Conservation (phyloP, 2,113 vertebrate genomes). For the Euleptes europaea region DNA sequence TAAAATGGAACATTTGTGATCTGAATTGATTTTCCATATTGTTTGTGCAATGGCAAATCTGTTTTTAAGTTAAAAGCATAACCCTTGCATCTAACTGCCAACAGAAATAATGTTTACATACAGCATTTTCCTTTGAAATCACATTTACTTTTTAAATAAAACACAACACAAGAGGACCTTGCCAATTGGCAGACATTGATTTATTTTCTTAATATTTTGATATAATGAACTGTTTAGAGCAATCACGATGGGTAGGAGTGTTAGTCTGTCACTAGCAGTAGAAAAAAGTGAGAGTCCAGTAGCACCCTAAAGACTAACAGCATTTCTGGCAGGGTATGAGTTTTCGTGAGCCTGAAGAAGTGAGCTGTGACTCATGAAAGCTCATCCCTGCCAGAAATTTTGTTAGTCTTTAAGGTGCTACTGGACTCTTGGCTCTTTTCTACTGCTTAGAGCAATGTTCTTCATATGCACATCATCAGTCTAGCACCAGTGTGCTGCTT, state of each 20-base stretch:
- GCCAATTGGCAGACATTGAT: background rate
- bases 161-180: background rate
- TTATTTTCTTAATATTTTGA: background rate
- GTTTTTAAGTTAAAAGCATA: background rate
- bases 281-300: too few species aligned
- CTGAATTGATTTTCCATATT: conserved; percentile 18
- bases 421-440: too few species aligned
- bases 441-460: background rate
- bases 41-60: background rate
- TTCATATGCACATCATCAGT: background rate
- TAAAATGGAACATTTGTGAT: background rate
- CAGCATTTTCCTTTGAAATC: background rate
- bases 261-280: too few species aligned
- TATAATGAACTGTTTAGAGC: background rate
- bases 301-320: too few species aligned
- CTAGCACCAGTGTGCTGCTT: background rate
- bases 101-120: background rate
- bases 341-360: too few species aligned
- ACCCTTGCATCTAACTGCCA: background rate
- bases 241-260: too few species aligned
- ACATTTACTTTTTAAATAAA: background rate
- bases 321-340: too few species aligned
- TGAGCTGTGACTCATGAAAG: too few species aligned
- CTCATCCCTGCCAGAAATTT: too few species aligned
- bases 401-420: too few species aligned